phyloP scores from a whole-genome alignment of 2,888 invertebrate species.

The Cryptocheilus praepositus region DNA sequence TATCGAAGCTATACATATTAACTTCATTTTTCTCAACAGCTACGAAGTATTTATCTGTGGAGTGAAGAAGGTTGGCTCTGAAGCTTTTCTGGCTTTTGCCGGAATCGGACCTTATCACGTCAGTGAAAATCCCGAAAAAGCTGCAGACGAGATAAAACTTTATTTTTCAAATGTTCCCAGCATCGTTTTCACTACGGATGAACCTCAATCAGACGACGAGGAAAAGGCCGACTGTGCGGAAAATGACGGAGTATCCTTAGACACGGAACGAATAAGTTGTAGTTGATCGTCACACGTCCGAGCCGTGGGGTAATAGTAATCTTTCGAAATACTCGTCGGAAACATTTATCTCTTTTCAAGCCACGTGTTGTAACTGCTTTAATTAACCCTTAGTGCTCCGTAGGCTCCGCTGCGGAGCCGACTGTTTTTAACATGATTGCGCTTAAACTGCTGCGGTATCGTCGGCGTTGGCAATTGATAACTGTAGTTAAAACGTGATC shows the following conservation, averaged over 20 bases:
- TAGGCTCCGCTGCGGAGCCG: too few species aligned
- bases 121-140: constrained; percentile 70
- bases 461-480: too few species aligned
- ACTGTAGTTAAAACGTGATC: too few species aligned
- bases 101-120: constrained; percentile 73
- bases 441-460: too few species aligned
- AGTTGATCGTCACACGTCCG: too few species aligned
- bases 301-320: too few species aligned
- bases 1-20: constrained; percentile 11
- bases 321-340: too few species aligned
- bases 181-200: constrained; percentile 49
- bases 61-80: constrained; percentile 67
- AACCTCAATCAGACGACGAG: constrained; percentile 68
- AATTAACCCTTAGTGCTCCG: too few species aligned
- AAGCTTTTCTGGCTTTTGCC: constrained; percentile 70
- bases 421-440: too few species aligned
- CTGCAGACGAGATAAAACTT: constrained; percentile 65
- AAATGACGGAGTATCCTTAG: constrained; percentile 43
- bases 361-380: too few species aligned
- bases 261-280: too few species aligned
- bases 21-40: constrained; percentile 38
- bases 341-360: too few species aligned
- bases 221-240: constrained; percentile 61
- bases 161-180: constrained; percentile 55
- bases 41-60: constrained; percentile 69